Base-by-base conservation (phyloP, 2,888 invertebrate species). In the Philopedon plagiatum region DNA sequence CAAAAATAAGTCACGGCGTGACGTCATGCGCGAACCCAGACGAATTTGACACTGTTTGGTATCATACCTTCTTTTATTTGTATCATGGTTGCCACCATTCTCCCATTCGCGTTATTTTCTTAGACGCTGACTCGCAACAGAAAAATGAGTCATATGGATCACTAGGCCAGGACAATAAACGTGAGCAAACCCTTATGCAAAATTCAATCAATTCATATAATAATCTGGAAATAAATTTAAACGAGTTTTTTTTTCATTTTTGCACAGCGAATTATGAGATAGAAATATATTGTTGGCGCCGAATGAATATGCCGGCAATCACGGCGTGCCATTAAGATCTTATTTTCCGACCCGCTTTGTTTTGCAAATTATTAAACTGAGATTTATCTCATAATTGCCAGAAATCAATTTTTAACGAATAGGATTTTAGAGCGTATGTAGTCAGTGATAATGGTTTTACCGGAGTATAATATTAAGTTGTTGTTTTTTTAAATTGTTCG, bases 151-250 rank as follows among this genome's bases (percentile, higher is more conserved):
- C n/a, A n/a, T n/a, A n/a, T n/a, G n/a, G n/a, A n/a, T n/a, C n/a
- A n/a, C n/a, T n/a, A n/a, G n/a, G n/a, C n/a, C n/a, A n/a, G n/a
- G n/a, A n/a, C n/a, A n/a, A n/a, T n/a, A n/a, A n/a, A n/a, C n/a
- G n/a, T n/a, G n/a, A n/a, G n/a, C n/a, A n/a, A n/a, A n/a, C n/a
- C n/a, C n/a, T n/a, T n/a, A n/a, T n/a, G n/a, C n/a, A 41, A 65
- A 65, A 56, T 65, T 26, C 56, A 65, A 65, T 65, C 56, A 65
- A 51, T 39, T 18, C 37, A 8, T n/a, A 26, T 39, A 54, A 54
- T 64, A 54, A 54, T 54, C 49, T 39, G 15, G 15, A 5, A 15
- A 15, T 11, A 39, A 51, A 64, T 49, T 51, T 21, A 29, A 32
- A 26, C 41, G 19, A 49, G n/a, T 34, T 64, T 64, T 49, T n/a